phyloP scores from a whole-genome alignment of 2,113 vertebrate genomes.

The Tautogolabrus adspersus region DNA sequence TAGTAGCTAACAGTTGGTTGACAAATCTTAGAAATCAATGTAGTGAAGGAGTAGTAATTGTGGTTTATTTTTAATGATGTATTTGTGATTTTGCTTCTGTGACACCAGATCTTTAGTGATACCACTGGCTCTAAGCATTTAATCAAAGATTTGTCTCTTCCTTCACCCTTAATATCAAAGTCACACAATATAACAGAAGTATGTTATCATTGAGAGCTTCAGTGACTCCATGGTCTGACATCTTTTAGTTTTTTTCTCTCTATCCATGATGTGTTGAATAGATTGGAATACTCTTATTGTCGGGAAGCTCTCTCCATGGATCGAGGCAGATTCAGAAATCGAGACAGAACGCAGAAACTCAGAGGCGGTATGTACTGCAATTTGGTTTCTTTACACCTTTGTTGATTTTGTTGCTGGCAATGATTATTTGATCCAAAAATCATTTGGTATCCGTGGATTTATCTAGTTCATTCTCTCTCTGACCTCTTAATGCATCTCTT shows the following conservation, averaged over 20 bases:
- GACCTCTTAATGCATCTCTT: neutral
- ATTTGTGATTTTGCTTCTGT: too few relatives aligned
- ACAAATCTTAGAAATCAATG: too few relatives aligned
- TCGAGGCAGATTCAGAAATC: slow-evolving; percentile 88
- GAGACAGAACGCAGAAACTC: slow-evolving; percentile 89
- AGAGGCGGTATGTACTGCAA: slow-evolving; percentile 84
- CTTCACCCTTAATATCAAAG: neutral
- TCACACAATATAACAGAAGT: neutral
- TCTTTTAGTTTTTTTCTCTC: neutral
- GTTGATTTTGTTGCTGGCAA: neutral
- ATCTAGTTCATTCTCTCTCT: neutral
- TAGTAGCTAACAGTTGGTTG: too few relatives aligned
- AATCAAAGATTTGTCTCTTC: neutral
- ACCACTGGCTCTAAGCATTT: too few relatives aligned
- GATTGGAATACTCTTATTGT: slow-evolving; percentile 96
- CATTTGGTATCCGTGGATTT: neutral
- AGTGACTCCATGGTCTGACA: neutral
- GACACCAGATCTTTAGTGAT: too few relatives aligned
- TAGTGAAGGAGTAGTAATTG: too few relatives aligned
- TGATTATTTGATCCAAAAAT: neutral
- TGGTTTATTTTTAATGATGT: too few relatives aligned
- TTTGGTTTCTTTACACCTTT: neutral
- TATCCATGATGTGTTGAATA: slow-evolving; percentile 47
- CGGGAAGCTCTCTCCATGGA: slow-evolving; percentile 93
- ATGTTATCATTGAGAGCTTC: neutral